Evolutionary conservation across 2,888 invertebrate species (phyloP), one percentile per base, ranked within the genome.

Genomic region (Tetranychus piercei): DNA sequence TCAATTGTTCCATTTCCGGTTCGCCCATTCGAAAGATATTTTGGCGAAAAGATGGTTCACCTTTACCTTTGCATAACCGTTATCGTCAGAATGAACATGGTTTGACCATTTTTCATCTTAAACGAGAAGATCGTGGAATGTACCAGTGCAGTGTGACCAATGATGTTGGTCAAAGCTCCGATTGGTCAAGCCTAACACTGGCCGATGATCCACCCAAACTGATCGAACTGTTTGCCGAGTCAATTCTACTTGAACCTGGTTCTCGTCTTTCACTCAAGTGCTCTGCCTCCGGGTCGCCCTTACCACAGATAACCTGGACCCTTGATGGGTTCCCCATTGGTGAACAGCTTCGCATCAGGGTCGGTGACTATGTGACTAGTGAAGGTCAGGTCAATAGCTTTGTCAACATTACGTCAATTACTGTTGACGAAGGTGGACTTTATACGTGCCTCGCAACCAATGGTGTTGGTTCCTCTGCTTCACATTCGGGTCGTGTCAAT

Each of bases 111-210:
- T 44, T 74, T 4, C 74, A 76, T 15, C 73, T 76, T 9, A 44
- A 73, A 11, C 65, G 77, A 15, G 76, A 77, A 69, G 78, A 77
- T 71, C 74, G 75, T 15, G 78, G 77, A 1, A 77, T 77, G 77
- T 78, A 75, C 34, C 74, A 74, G 55, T 75, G 75, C 7, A 66
- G 80, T 71, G 78, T 79, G 18, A 75, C 79, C 18, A 81, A 81
- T 72, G 81, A 81, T 22, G 78, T 79, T 18, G 81, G 81, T 45
- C 80, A 80, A 43, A 88, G 88, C 44, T 90, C 90, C 81, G 89
- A 88, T 9, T 86, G 89, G 0, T 88, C 89, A 0, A 89, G 90
- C 82, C 84, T 90, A 73, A 87, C 88, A 81, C 83, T 89, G 74
- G 76, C 79, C 82, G 82, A 80, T 75, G 82, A 82, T 7, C 80